Evolutionary conservation across 2,113 vertebrate species (phyloP).

Genomic region (Oncorhynchus kisutch): DNA sequence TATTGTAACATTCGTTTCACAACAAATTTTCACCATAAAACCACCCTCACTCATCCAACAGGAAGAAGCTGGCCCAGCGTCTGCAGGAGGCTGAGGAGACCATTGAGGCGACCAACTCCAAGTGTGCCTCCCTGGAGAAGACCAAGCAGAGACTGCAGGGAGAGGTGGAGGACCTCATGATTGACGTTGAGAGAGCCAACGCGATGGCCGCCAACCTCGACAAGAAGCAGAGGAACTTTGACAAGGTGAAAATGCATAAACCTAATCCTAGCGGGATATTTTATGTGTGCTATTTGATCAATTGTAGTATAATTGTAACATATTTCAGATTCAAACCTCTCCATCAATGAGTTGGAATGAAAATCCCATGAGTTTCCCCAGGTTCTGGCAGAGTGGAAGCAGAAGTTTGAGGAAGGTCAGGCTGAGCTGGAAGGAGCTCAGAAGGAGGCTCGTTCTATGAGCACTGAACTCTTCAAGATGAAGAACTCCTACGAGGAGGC

Average conservation of each 20-base stretch:
- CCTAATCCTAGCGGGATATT: neutral
- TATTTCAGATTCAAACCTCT: neutral
- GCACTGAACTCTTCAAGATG: too few species aligned
- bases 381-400: neutral
- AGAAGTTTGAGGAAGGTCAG: neutral
- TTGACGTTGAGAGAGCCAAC: neutral
- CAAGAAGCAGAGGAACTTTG: too few species aligned
- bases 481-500: too few species aligned
- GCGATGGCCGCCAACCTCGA: too few species aligned
- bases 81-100: conserved; percentile 77
- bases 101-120: neutral
- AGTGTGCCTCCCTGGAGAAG: neutral
- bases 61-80: conserved; percentile 78
- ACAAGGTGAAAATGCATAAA: too few species aligned
- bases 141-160: neutral
- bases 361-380: neutral
- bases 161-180: conserved; percentile 6
- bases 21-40: neutral
- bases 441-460: neutral
- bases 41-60: conserved; percentile 24
- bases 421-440: neutral
- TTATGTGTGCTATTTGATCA: neutral
- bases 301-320: neutral
- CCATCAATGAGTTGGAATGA: neutral
- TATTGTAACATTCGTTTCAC: neutral